These are phyloP conservation scores for Drosophila leonis DNA, from an alignment of 2,888 invertebrate species.

Conservation along the genomic window DNA sequence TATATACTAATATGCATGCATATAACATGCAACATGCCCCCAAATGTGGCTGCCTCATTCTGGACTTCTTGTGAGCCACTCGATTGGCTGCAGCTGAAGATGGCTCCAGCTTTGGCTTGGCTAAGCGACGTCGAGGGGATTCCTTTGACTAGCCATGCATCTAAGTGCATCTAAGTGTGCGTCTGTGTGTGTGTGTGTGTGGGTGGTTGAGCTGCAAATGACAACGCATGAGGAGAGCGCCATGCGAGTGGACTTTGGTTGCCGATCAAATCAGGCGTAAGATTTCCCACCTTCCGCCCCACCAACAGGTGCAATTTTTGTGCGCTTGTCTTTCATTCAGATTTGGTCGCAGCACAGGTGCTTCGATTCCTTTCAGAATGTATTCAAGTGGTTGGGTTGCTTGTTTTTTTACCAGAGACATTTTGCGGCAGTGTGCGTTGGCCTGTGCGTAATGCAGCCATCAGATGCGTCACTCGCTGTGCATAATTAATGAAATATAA, in stretches of 20 bases:
- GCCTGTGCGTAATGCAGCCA: slow-evolving; percentile 73
- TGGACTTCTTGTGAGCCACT: slow-evolving; percentile 45
- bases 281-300: slow-evolving; percentile 21
- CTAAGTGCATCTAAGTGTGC: slow-evolving; percentile 35
- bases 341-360: slow-evolving; percentile 38
- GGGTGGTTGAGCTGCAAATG: slow-evolving; percentile 44
- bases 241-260: slow-evolving; percentile 4
- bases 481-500: slow-evolving; percentile 83
- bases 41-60: slow-evolving; percentile 28
- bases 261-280: slow-evolving; percentile 75
- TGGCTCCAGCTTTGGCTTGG: background rate
- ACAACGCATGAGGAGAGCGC: slow-evolving; percentile 38
- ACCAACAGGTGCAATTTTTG: slow-evolving; percentile 53
- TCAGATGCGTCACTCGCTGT: slow-evolving; percentile 41
- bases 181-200: slow-evolving; percentile 20
- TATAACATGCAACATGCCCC: slow-evolving; percentile 50
- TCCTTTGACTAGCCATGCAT: slow-evolving; percentile 73
- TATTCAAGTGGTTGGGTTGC: slow-evolving; percentile 10
- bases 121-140: background rate
- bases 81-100: slow-evolving; percentile 59
- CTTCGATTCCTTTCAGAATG: slow-evolving; percentile 13
- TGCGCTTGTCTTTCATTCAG: slow-evolving; percentile 46
- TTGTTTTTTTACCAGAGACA: background rate
- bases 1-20: slow-evolving; percentile 36
- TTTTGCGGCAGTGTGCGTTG: slow-evolving; percentile 62